Conservation (phyloP, 2,113 vertebrate species). For the Etheostoma cragini region DNA sequence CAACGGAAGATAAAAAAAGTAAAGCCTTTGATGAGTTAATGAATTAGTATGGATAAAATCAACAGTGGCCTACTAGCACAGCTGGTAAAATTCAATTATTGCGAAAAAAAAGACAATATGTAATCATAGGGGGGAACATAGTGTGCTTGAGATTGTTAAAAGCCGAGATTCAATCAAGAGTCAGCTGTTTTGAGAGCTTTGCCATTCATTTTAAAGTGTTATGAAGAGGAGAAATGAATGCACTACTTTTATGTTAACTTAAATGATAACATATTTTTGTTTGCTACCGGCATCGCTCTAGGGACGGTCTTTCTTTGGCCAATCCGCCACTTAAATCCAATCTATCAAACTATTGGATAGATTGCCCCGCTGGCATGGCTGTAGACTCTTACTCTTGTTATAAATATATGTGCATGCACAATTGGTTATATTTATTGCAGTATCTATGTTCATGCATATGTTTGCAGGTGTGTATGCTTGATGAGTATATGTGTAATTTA, state of each 20-base stretch:
- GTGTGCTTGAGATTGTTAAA: background rate
- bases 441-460: background rate
- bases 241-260: background rate
- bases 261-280: slow-evolving; percentile 17
- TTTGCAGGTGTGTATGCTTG: background rate
- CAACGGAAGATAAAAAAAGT: slow-evolving; percentile 54
- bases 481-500: background rate
- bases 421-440: too few species aligned
- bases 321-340: background rate
- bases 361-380: background rate
- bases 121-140: slow-evolving; percentile 2
- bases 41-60: slow-evolving; percentile 68
- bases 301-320: background rate
- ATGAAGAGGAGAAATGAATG: background rate
- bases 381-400: background rate
- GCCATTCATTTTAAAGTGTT: background rate
- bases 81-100: slow-evolving; percentile 59
- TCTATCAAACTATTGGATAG: background rate
- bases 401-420: background rate
- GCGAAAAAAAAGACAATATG: background rate
- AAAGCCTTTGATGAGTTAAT: slow-evolving; percentile 68
- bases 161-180: slow-evolving; percentile 11
- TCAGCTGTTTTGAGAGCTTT: background rate
- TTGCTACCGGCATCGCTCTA: background rate
- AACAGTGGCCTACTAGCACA: slow-evolving; percentile 25